A percentile compares a stretch with the other conserved stretches of the same genome.
Conservation (phyloP, 2,113 vertebrate species). For the Phodopus roborovskii region DNA sequence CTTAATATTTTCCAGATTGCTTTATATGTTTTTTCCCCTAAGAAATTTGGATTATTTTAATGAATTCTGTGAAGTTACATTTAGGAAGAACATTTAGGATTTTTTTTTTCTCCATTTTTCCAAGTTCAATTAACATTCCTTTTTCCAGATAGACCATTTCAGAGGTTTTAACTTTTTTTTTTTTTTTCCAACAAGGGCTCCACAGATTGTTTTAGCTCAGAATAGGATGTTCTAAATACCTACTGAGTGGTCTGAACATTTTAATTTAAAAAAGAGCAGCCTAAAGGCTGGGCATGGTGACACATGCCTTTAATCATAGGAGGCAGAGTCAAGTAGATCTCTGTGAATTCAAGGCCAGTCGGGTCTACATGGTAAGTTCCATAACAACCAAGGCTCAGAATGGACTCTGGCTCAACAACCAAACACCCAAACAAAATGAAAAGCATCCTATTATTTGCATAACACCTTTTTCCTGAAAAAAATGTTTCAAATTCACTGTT, state of each 20-base stretch:
- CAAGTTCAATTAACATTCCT: conserved; percentile 14
- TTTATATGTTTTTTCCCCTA: conserved; percentile 43
- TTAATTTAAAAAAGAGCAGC: neutral
- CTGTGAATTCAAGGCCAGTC: neutral
- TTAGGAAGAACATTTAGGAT: neutral
- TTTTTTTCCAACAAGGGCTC: neutral
- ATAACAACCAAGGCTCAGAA: neutral
- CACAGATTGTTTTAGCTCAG: neutral
- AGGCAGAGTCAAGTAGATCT: neutral
- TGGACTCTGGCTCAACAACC: neutral
- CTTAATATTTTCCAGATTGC: conserved; percentile 29
- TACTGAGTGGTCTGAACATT: neutral
- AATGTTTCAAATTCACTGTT: conserved; percentile 19
- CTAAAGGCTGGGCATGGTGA: neutral
- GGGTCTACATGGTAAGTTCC: neutral
- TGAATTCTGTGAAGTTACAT: conserved; percentile 42
- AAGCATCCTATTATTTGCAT: conserved; percentile 14
- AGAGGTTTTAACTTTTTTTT: conserved; percentile 25
- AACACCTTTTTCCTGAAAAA: neutral
- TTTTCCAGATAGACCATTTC: conserved; percentile 1
- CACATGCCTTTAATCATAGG: neutral
- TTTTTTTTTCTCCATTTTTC: conserved; percentile 16
- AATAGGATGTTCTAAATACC: neutral
- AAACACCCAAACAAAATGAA: neutral
- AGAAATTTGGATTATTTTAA: conserved; percentile 8